Base-by-base conservation (phyloP, 2,797 vertebrate genomes). In the Parambassis ranga region DNA sequence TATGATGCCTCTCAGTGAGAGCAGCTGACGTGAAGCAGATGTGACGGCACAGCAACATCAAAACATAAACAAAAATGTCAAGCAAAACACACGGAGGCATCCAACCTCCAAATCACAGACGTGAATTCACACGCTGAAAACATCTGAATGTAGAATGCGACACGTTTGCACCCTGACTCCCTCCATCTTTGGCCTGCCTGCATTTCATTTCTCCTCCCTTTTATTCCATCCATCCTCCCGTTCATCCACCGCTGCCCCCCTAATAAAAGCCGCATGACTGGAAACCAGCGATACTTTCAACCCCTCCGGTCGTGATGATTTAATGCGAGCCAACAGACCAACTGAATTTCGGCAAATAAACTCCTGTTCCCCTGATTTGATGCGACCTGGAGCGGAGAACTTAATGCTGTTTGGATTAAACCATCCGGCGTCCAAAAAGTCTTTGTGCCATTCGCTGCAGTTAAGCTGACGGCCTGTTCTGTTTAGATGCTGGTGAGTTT, bases 251-350 rank as follows among this genome's bases (percentile, higher is more conserved):
- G 14, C n/a, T 36, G 47, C 70, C 28, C 47, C 63, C 38, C 39
- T 82, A 86, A 86, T 86, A 77, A 68, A 78, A 83, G 59, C 76
- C 36, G 48, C 61, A 75, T 83, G 82, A 77, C 57, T 64, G 46
- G 57, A 78, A 63, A 71, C 11, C 31, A 48, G 61, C 8, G 19
- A 57, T 46, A 27, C 58, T 57, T 43, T 75, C 71, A 56, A 10
- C 43, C 64, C 58, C 64, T 71, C 56, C 8, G 24, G 61, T 64
- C 41, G 52, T 31, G 49, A 68, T 62, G 72, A 71, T 69, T 81
- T 74, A 64, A 65, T 64, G 53, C 6, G 33, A 74, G 59, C 78
- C 70, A 75, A 63, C 64, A 61, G 62, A 38, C 62, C 65, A 35
- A 77, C 27, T 26, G 67, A 18, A 53, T 62, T 65, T 71, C 52